Conservation (phyloP, 2,888 invertebrate species). For the Seladonia tumulorum region DNA sequence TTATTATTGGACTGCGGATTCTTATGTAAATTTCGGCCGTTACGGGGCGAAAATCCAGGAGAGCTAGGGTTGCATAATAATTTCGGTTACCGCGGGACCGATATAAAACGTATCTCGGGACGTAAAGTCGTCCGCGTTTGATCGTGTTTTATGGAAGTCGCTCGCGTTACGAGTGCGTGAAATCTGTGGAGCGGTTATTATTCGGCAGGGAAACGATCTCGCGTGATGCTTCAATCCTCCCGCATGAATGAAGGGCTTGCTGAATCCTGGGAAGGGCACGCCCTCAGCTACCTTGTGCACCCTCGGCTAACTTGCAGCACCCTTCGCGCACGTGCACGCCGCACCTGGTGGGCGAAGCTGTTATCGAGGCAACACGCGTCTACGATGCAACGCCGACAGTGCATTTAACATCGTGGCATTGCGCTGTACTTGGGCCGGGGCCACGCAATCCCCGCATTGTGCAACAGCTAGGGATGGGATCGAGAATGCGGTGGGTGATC, state of each 20-base stretch:
- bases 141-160: background rate
- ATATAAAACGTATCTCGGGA: background rate
- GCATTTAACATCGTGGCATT: conserved; percentile 47
- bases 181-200: background rate
- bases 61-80: background rate
- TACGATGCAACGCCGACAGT: conserved; percentile 35
- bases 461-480: conserved; percentile 46
- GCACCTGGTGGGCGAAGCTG: conserved; percentile 21
- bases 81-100: background rate
- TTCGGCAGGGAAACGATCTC: background rate
- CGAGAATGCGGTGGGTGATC: conserved; percentile 12
- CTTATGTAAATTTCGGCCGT: background rate
- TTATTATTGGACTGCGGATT: background rate
- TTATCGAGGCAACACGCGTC: conserved; percentile 46
- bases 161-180: background rate
- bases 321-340: conserved; percentile 47
- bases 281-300: conserved; percentile 26
- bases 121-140: background rate
- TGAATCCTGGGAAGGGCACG: conserved; percentile 33
- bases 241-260: conserved; percentile 56
- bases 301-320: conserved; percentile 24
- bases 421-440: conserved; percentile 47
- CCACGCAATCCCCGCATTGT: conserved; percentile 60
- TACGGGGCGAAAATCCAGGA: background rate
- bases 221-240: conserved; percentile 1